Evolutionary conservation across 2,888 invertebrate genomes (phyloP).

Genomic region (Drosophila bunnanda): DNA sequence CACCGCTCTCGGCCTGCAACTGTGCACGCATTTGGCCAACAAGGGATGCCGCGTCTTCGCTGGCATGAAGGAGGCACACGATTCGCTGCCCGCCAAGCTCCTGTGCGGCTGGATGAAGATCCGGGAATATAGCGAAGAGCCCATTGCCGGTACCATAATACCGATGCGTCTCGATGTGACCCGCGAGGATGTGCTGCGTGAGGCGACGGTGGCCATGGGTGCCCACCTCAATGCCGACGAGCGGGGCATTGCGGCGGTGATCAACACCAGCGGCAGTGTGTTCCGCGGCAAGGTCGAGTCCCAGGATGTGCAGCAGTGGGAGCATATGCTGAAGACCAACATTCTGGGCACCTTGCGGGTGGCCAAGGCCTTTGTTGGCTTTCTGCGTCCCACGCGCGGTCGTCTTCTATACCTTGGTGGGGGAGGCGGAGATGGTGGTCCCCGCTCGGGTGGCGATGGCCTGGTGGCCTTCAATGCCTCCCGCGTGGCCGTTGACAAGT

Average conservation of each 20-base stretch:
- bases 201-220: conserved; percentile 91
- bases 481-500: conserved; percentile 92
- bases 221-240: conserved; percentile 93
- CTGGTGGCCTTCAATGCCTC: conserved; percentile 87
- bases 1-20: conserved; percentile 91
- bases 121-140: conserved; percentile 85
- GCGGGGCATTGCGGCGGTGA: conserved; percentile 92
- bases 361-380: conserved; percentile 90
- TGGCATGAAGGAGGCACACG: conserved; percentile 87
- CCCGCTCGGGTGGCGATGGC: conserved; percentile 83
- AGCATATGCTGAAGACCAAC: conserved; percentile 88
- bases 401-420: conserved; percentile 89
- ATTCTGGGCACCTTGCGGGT: conserved; percentile 90
- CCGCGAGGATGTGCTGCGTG: conserved; percentile 91
- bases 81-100: conserved; percentile 87
- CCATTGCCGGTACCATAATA: conserved; percentile 87
- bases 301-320: conserved; percentile 88
- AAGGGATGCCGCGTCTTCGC: conserved; percentile 92
- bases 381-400: conserved; percentile 88
- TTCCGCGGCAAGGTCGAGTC: conserved; percentile 89
- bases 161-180: conserved; percentile 92
- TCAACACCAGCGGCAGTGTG: conserved; percentile 92
- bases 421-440: conserved; percentile 69
- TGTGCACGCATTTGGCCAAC: conserved; percentile 89
- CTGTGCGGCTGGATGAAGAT: conserved; percentile 87